Conservation (phyloP, 2,113 vertebrate genomes). For the Sphyrna mokarran region DNA sequence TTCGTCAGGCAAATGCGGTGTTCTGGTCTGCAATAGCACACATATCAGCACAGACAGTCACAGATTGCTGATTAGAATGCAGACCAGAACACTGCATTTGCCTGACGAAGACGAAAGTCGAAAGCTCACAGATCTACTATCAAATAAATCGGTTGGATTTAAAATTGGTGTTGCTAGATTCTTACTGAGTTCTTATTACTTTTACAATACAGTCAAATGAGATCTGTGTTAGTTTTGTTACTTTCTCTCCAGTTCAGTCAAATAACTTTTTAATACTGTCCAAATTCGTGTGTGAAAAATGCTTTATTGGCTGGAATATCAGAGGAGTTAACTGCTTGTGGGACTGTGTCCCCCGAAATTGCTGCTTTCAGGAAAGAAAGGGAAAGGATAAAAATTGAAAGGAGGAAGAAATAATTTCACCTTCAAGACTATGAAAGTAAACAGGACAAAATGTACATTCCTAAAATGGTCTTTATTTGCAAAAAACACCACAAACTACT, state of each 20-base stretch:
- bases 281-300: background rate
- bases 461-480: background rate
- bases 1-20: too few species aligned
- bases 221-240: background rate
- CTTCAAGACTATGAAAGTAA: background rate
- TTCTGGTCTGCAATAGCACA: too few species aligned
- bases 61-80: too few species aligned
- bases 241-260: background rate
- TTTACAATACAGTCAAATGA: too few species aligned
- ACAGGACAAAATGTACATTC: background rate
- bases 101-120: too few species aligned
- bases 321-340: background rate
- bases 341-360: background rate
- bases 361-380: background rate
- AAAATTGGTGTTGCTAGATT: too few species aligned
- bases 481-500: background rate
- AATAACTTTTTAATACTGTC: background rate
- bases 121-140: too few species aligned
- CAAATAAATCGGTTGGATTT: too few species aligned
- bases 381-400: background rate
- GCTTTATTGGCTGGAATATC: background rate
- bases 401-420: background rate
- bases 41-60: too few species aligned
- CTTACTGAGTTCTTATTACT: too few species aligned
- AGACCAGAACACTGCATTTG: too few species aligned